Percentiles rank a stretch among this genome's conserved stretches.
These are phyloP conservation scores for Ferrisia virgata DNA, from an alignment of 2,888 invertebrate genomes.

Conservation along the genomic window DNA sequence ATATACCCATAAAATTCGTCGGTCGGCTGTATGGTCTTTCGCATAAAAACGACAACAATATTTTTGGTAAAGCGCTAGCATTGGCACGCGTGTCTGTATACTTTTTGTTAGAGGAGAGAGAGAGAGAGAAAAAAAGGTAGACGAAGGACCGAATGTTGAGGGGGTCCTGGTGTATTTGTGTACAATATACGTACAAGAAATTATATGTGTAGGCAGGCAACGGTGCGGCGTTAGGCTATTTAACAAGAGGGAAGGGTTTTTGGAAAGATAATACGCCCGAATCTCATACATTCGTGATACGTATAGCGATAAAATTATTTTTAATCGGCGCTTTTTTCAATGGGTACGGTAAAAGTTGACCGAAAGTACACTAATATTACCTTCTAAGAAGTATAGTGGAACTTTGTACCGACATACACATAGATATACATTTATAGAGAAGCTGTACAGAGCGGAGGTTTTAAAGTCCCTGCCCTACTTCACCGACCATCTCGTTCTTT, in stretches of 20 bases:
- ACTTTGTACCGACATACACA: too few species aligned
- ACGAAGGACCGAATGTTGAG: background rate
- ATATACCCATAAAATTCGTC: background rate
- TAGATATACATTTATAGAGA: background rate
- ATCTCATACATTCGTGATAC: too few species aligned
- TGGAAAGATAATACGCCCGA: too few species aligned
- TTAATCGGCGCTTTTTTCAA: background rate
- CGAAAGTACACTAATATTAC: background rate
- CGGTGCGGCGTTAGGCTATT: background rate
- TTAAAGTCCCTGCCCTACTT: background rate
- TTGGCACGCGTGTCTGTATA: background rate
- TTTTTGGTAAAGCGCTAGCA: background rate
- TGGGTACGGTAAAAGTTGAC: background rate
- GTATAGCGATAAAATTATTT: background rate
- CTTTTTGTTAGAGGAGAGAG: background rate
- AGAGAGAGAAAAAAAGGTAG: background rate
- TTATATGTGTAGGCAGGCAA: too few species aligned
- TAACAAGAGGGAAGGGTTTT: background rate
- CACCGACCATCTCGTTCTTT: background rate
- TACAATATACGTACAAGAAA: background rate
- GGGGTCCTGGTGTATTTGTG: background rate
- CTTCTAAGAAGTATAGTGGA: slow-evolving; percentile 15
- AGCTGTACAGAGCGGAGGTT: background rate
- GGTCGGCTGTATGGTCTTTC: background rate
- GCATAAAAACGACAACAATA: background rate